phyloP scores from a whole-genome alignment of 2,888 invertebrate genomes.

The Nycteola revayana region DNA sequence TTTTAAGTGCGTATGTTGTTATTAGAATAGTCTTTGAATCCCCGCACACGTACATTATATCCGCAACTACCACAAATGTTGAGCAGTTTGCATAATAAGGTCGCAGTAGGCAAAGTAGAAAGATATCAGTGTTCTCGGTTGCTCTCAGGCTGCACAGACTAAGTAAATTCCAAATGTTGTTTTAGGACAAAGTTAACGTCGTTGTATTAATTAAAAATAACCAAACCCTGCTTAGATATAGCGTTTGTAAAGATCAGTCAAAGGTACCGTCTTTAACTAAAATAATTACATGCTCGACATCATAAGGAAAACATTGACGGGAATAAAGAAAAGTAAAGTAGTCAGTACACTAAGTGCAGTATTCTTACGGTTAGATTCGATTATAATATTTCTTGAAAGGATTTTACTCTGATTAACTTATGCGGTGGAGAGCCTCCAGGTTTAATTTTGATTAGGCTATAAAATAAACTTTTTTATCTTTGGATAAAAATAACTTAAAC shows the following conservation, averaged over 20 bases:
- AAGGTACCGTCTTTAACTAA: constrained; percentile 9
- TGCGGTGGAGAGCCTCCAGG: too few species aligned
- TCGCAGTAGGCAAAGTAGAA: constrained; percentile 11
- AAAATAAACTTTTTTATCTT: too few species aligned
- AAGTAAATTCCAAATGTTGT: constrained; percentile 53
- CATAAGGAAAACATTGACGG: too few species aligned
- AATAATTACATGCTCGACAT: too few species aligned
- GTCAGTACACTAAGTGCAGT: too few species aligned
- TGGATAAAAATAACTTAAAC: too few species aligned
- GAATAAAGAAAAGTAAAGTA: too few species aligned
- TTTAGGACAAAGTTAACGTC: constrained; percentile 59
- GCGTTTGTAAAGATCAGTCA: constrained; percentile 30
- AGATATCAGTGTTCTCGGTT: constrained; percentile 33
- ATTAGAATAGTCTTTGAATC: constrained; percentile 20
- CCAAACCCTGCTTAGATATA: constrained; percentile 34
- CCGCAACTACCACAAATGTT: constrained; percentile 25
- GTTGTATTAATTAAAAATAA: constrained; percentile 64
- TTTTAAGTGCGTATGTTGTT: constrained; percentile 15
- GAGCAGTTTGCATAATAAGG: constrained; percentile 31
- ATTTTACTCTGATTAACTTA: too few species aligned
- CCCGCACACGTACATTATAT: constrained; percentile 23
- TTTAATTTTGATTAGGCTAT: too few species aligned
- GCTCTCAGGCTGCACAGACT: constrained; percentile 29
- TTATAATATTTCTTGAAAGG: too few species aligned
- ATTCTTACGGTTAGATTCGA: too few species aligned